A percentile compares a stretch with the other conserved stretches of the same genome.
Evolutionary conservation across 2,113 vertebrate species (phyloP).

Genomic region (Chauna torquata): DNA sequence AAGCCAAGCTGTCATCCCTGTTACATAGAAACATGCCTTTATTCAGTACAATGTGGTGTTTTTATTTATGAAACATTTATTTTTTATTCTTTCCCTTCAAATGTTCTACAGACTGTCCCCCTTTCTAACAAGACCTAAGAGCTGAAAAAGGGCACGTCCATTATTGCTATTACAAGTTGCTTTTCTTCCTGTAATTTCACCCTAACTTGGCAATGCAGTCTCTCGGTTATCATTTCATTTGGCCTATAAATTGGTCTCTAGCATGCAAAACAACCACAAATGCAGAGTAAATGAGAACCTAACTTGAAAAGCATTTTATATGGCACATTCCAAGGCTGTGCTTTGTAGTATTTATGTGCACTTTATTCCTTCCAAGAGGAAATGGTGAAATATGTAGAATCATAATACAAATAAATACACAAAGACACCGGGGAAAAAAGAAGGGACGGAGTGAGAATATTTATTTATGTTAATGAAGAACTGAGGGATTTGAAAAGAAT

Average conservation of each 20-base stretch:
- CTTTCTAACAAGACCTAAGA: not conserved
- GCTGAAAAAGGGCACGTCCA: not conserved
- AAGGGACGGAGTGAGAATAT: not conserved
- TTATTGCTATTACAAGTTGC: not conserved
- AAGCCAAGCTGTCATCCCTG: not conserved
- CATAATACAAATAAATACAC: not conserved
- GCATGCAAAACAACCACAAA: not conserved
- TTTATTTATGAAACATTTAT: not conserved
- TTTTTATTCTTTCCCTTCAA: not conserved
- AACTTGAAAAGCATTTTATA: not conserved
- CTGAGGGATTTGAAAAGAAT: not conserved
- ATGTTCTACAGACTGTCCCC: not conserved
- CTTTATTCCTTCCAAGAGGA: not conserved
- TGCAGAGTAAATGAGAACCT: not conserved
- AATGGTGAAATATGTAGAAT: not conserved
- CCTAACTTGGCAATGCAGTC: not conserved
- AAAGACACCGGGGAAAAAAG: not conserved
- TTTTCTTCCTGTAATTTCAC: slow-evolving; percentile 18
- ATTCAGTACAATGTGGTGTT: not conserved
- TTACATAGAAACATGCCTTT: not conserved
- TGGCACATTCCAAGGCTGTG: not conserved
- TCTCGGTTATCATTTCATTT: slow-evolving; percentile 7
- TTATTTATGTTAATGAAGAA: slow-evolving; percentile 12
- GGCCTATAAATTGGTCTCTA: slow-evolving; percentile 7
- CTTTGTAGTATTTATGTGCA: not conserved